Evolutionary conservation across 2,797 vertebrate species (phyloP), one percentile per base, ranked within the genome.

Genomic region (Balearica regulorum): DNA sequence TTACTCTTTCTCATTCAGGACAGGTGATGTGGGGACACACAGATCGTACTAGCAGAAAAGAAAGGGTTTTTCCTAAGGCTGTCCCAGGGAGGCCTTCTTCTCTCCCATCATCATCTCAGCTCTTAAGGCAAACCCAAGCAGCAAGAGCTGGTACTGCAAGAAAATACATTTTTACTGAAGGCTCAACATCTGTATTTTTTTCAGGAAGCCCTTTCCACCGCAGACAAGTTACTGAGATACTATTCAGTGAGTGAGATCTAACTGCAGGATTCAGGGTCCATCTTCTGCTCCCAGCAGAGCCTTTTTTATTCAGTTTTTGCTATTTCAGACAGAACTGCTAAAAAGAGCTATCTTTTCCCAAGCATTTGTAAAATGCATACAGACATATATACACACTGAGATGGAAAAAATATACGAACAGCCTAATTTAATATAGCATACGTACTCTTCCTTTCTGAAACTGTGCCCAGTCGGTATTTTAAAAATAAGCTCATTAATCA

Each of bases 401-500:
- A 16, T 39, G 29, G 28, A 33, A 83, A 31, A 92, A 75, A 31
- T 24, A 48, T 33, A 33, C 15, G 46, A 68, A 70, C 18, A 65
- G n/a, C 10, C 51, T 80, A 62, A 86, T 68, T 87, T 64, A 76
- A 62, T 58, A 65, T 13, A 55, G 17, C 10, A 4, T 43, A n/a
- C 24, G 4, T 69, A 73, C 22, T 76, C 43, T 54, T 89, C 21
- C 49, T 73, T 89, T 57, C 57, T 54, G 54, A 80, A 93, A 83
- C 8, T 49, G 13, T 54, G 33, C 11, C 64, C 15, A 48, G 19
- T 9, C 46, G 66, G 3, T 78, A 44, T 64, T 80, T 93, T 83
- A 15, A 68, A 86, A 84, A 49, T 87, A 75, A 89, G 6, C 16
- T 82, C 85, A 44, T 82, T 66, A 81, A 77, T 83, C 75, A 57